These are phyloP conservation scores for Sebastolobus altivelis DNA, from an alignment of 2,797 vertebrate genomes.

Conservation along the genomic window DNA sequence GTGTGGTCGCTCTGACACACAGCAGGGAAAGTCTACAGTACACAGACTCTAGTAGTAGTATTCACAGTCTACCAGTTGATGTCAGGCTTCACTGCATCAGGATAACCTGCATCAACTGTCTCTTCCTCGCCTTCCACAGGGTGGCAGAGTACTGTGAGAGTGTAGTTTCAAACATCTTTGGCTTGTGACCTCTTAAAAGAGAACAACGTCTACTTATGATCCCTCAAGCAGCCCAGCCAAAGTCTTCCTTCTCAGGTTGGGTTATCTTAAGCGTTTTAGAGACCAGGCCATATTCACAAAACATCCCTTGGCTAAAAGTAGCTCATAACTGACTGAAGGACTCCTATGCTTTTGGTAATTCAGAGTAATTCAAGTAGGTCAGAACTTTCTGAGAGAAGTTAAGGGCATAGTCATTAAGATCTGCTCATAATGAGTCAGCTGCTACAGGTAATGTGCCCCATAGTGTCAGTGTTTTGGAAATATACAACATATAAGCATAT, in stretches of 20 bases:
- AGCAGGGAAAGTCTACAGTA: not conserved
- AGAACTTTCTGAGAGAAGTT: not conserved
- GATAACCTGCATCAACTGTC: not conserved
- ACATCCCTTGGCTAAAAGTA: not conserved
- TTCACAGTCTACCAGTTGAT: constrained; percentile 36
- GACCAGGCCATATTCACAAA: not conserved
- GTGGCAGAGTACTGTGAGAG: not conserved
- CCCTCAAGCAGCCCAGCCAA: not conserved
- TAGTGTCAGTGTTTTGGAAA: not conserved
- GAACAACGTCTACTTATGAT: not conserved
- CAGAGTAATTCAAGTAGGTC: not conserved
- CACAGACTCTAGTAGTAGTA: constrained; percentile 1
- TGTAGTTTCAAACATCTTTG: not conserved
- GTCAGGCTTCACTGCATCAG: constrained; percentile 26
- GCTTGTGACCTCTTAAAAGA: not conserved
- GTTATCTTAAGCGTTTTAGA: not conserved
- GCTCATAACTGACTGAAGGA: not conserved
- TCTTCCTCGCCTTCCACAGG: not conserved
- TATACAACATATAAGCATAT: not conserved
- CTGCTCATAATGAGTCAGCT: not conserved
- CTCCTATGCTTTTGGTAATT: not conserved
- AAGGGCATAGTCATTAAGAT: not conserved
- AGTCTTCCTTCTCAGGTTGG: not conserved
- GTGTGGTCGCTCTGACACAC: constrained; percentile 13
- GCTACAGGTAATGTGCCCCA: not conserved